Base-by-base conservation (phyloP, 2,797 vertebrate species). In the Karalla daura region DNA sequence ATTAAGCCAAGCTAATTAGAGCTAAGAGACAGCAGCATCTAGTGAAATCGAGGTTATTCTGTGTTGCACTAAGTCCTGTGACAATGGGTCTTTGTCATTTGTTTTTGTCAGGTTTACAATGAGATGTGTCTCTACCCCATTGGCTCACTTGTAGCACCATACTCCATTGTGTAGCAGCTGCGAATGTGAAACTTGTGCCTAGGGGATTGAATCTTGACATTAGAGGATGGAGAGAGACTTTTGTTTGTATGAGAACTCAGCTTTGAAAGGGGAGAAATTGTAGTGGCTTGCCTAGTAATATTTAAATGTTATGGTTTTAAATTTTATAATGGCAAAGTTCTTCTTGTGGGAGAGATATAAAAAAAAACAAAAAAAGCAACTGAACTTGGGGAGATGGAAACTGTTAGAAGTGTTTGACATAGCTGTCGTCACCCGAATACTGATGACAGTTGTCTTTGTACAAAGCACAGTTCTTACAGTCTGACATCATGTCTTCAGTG, bases 41-140 rank as follows among this genome's bases (percentile, higher is more conserved):
- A n/a, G 17, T 54, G 28, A 46, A 35, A 40, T n/a, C n/a, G n/a
- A 32, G 35, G 28, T 28, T 54, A 5, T 10, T 41, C 10, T 36
- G 24, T 10, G 17, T n/a, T 75, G 40, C 63, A 56, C 44, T 44
- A 7, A 50, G n/a, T 20, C 37, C 35, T 30, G 15, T 14, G 63
- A 70, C 36, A 74, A 70, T 45, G 27, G 20, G 13, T 27, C 53
- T 80, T 80, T 74, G 68, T 74, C 41, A 53, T 45, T 35, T 51
- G 21, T 55, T 61, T 43, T 24, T 45, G 20, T 47, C 28, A 9
- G 50, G 21, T 36, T 63, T 30, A 74, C 70, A 72, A 72, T 50
- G 51, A 61, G 58, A 43, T 12, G 45, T 36, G 25, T 79, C 53
- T 64, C 32, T 23, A 27, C 9, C 4, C 33, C 43, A 51, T 53